Conservation (phyloP, 2,797 vertebrate species). For the Anisognathus igniventris region DNA sequence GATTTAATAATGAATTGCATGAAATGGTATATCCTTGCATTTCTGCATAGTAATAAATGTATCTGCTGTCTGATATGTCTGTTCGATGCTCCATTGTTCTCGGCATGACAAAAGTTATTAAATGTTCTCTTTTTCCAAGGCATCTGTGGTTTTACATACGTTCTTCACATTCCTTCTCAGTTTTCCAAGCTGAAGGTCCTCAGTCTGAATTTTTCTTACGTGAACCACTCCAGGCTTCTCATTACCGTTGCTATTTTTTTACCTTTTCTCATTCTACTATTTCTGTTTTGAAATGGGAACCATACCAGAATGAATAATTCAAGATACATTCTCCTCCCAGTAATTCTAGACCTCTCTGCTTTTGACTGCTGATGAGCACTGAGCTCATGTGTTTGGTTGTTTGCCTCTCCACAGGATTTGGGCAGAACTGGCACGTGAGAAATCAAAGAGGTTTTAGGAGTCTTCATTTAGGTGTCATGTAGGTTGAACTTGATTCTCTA, state of each 20-base stretch:
- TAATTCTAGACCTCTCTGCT: constrained; percentile 1
- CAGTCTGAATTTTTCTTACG: neutral
- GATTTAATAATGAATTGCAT: neutral
- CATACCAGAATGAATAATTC: constrained; percentile 36
- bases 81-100: neutral
- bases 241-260: neutral
- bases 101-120: neutral
- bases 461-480: neutral
- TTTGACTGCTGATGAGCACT: neutral
- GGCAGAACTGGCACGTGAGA: neutral
- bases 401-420: neutral
- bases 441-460: neutral
- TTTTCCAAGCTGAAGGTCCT: neutral
- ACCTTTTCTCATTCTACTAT: neutral
- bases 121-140: neutral
- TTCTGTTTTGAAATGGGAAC: constrained; percentile 30
- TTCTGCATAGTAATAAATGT: neutral
- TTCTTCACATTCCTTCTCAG: neutral
- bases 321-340: neutral
- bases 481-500: neutral
- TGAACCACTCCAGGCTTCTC: neutral
- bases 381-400: neutral
- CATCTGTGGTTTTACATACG: neutral
- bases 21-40: neutral
- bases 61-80: neutral